Evolutionary conservation across 2,888 invertebrate species (phyloP), one percentile per base, ranked within the genome.

Genomic region (Lepeophtheirus nordmannii): DNA sequence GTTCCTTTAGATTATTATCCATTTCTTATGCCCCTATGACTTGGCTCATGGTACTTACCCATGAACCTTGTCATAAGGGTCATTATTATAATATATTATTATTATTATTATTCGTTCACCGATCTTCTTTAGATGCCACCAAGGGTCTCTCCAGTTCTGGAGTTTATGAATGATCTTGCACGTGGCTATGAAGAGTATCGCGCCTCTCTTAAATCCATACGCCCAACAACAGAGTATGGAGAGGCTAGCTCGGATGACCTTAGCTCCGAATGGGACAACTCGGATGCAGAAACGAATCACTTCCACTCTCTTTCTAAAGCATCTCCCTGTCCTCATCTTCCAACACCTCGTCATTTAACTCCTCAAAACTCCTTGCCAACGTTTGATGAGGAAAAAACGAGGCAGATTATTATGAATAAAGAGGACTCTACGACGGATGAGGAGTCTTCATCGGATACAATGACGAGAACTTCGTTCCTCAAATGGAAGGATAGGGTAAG

Each of bases 161-260:
- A 37, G 12, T 37, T 37, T 20, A 20, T 46, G 40, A 30, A n/a
- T 53, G 62, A 59, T 71, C 73, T 61, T 64, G 73, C 74, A 3
- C 72, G 76, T 12, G 88, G 74, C 17, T 89, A 89, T 72, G 85
- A 85, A 69, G 86, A 87, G 75, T 87, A 89, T 78, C 83, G 85
- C 71, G 84, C 82, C 72, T 85, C 85, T 30, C 75, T 89, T 65
- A 76, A 87, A 70, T 83, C 86, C 73, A 87, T 89, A 70, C 87
- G 87, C 0, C 69, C 70, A 12, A 67, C 70, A 5, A 72, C 72
- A 11, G 90, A 90, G 73, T 91, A 87, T 75, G 89, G 87, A 14
- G 89, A 89, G 73, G 87, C 88, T n/a, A 87, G 87, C 70, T 88
- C 87, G 74, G 90, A 91, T 75, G 90, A 90, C 76, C 81, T 90